Evolutionary conservation across 2,888 invertebrate genomes (phyloP).

Genomic region (Heliconius ismenius): DNA sequence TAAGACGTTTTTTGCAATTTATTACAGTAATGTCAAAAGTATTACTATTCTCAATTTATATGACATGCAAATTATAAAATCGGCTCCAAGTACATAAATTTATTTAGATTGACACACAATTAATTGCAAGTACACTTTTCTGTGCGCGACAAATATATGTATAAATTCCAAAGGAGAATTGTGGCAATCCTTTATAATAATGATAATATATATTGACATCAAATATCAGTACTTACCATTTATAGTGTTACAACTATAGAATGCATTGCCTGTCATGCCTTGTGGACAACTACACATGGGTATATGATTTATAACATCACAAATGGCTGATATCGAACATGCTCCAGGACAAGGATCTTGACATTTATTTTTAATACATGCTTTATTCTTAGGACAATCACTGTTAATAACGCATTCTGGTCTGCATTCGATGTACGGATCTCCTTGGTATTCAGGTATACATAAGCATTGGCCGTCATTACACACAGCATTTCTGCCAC

Average conservation of each 20-base stretch:
- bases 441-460: constrained; percentile 83
- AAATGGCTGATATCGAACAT: constrained; percentile 86
- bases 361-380: constrained; percentile 86
- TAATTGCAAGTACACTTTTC: too few relatives aligned
- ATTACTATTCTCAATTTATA: too few relatives aligned
- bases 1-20: too few relatives aligned
- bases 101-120: too few relatives aligned
- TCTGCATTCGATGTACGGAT: constrained; percentile 85
- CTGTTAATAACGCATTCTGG: constrained; percentile 87
- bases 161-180: too few relatives aligned
- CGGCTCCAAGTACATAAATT: too few relatives aligned
- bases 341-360: constrained; percentile 86
- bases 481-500: constrained; percentile 84
- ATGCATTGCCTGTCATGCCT: constrained; percentile 86
- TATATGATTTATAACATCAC: constrained; percentile 87
- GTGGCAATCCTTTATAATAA: too few relatives aligned
- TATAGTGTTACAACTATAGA: constrained; percentile 82
- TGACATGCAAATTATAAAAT: too few relatives aligned
- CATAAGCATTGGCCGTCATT: constrained; percentile 83
- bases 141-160: too few relatives aligned
- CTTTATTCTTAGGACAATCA: constrained; percentile 84
- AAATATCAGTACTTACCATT: constrained; percentile 57
- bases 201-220: too few relatives aligned
- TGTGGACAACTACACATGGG: constrained; percentile 87
- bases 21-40: too few relatives aligned